These are phyloP conservation scores for Hymenochirus boettgeri DNA, from an alignment of 2,113 vertebrate genomes.

Conservation along the genomic window DNA sequence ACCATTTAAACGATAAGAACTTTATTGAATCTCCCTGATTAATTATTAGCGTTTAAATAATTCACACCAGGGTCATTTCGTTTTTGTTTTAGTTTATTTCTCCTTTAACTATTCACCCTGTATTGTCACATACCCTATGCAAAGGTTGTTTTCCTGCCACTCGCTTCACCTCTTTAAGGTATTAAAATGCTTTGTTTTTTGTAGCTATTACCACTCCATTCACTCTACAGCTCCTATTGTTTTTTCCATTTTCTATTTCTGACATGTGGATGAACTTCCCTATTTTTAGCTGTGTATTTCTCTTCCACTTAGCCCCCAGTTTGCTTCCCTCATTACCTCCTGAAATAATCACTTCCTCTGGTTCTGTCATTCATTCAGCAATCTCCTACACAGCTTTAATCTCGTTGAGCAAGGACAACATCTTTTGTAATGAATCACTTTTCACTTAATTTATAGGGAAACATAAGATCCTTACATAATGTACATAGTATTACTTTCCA, in stretches of 20 bases:
- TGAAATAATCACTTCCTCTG: constrained; percentile 34
- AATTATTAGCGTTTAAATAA: too few relatives aligned
- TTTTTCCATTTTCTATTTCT: constrained; percentile 24
- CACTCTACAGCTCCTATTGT: constrained; percentile 12
- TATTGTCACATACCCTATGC: too few relatives aligned
- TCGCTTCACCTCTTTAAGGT: background rate
- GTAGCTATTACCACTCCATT: background rate
- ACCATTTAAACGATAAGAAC: too few relatives aligned
- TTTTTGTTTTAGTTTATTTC: too few relatives aligned
- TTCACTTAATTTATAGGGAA: background rate
- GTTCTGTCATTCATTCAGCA: constrained; percentile 20
- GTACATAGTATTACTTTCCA: background rate
- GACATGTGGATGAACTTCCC: background rate
- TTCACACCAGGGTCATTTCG: too few relatives aligned
- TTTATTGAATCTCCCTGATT: too few relatives aligned
- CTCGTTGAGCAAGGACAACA: constrained; percentile 2
- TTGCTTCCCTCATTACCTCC: constrained; percentile 27
- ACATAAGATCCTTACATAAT: background rate
- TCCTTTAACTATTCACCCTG: too few relatives aligned
- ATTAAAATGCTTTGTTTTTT: background rate
- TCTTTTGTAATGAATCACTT: constrained; percentile 15
- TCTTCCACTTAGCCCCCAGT: constrained; percentile 7
- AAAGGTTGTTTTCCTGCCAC: too few relatives aligned
- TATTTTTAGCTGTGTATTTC: constrained; percentile 20
- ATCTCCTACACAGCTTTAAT: constrained; percentile 13